These are phyloP conservation scores for Asteroscopus sphinx DNA, from an alignment of 2,888 invertebrate species.

Conservation along the genomic window DNA sequence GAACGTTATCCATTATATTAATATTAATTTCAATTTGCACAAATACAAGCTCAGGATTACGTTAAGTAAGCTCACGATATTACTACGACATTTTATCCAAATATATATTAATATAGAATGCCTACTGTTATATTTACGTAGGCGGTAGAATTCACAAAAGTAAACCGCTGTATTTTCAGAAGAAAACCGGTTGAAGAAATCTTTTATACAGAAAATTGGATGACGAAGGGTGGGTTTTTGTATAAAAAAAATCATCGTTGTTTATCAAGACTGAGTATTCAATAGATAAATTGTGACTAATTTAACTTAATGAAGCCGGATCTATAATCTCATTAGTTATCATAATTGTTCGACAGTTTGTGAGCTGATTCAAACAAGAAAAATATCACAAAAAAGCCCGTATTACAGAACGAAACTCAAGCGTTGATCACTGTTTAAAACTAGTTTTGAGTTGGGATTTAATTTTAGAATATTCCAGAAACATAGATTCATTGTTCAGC, in stretches of 20 bases:
- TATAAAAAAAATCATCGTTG: conserved; percentile 16
- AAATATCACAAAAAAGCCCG: too few relatives aligned
- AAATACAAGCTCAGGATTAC: conserved; percentile 54
- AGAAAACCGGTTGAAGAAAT: conserved; percentile 35
- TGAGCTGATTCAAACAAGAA: too few relatives aligned
- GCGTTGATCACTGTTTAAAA: too few relatives aligned
- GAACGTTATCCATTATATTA: conserved; percentile 50
- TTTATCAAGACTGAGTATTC: too few relatives aligned
- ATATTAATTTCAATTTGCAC: conserved; percentile 65
- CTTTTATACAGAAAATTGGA: conserved; percentile 33
- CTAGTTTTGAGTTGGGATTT: too few relatives aligned
- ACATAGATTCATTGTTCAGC: too few relatives aligned
- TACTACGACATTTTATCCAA: conserved; percentile 45
- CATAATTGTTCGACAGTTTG: too few relatives aligned
- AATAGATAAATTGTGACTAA: conserved; percentile 1
- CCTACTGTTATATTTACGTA: conserved; percentile 27
- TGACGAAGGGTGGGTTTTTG: conserved; percentile 9
- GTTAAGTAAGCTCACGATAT: conserved; percentile 45
- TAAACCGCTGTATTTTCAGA: conserved; percentile 27
- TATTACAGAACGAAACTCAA: too few relatives aligned
- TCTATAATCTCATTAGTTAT: too few relatives aligned
- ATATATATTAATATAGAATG: conserved; percentile 24
- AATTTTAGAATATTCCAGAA: too few relatives aligned
- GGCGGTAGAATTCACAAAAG: conserved; percentile 12
- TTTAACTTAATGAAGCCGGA: too few relatives aligned